phyloP scores from a whole-genome alignment of 2,888 invertebrate species.

The Odontothrips loti region DNA sequence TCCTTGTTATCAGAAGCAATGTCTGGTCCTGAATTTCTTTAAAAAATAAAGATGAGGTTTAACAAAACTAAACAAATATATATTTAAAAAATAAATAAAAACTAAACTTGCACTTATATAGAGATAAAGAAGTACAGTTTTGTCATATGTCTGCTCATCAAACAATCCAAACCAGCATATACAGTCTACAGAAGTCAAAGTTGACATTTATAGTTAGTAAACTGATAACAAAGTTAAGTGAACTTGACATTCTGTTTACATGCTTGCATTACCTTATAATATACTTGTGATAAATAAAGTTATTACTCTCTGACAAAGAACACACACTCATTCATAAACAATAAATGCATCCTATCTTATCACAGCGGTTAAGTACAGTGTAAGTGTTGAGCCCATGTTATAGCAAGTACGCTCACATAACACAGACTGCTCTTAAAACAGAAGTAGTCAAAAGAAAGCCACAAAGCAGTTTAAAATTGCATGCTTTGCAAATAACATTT shows the following conservation, averaged over 20 bases:
- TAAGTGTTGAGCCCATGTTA: neutral
- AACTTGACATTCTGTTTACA: neutral
- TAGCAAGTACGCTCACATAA: neutral
- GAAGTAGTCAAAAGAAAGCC: neutral
- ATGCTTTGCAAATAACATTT: neutral
- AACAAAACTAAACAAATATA: neutral
- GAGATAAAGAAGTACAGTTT: too few relatives aligned
- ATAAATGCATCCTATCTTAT: neutral
- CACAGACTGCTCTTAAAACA: neutral
- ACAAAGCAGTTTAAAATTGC: neutral
- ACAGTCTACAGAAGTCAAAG: neutral
- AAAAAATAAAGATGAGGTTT: neutral
- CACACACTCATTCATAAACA: neutral
- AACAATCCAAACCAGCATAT: neutral
- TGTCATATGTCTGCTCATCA: neutral
- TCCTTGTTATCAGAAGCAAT: neutral
- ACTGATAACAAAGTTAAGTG: neutral
- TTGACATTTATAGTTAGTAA: neutral
- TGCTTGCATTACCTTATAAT: neutral
- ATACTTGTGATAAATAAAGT: neutral
- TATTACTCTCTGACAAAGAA: neutral
- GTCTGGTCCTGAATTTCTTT: neutral
- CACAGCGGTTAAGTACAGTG: conserved; percentile 10
- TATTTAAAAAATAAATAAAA: neutral
- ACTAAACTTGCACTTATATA: too few relatives aligned